Evolutionary conservation across 1,140 invertebrate species (phyloP).

Genomic region (Cydia pomonella): DNA sequence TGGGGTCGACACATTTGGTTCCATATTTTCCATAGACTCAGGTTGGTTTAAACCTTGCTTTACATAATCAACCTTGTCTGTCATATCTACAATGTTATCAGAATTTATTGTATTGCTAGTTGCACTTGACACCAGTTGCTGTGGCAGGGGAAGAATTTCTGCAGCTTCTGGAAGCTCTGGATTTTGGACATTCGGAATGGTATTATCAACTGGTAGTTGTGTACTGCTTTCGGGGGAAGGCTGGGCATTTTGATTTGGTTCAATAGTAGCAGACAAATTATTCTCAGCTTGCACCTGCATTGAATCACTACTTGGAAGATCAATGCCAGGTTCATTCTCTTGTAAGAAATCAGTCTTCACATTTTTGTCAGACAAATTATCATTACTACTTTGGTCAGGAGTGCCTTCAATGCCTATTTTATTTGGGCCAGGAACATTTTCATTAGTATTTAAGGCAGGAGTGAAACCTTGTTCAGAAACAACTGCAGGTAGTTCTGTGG

Average conservation of each 20-base stretch:
- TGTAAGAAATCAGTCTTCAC: constrained; percentile 1
- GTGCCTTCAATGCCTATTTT: constrained; percentile 2
- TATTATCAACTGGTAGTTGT: not conserved
- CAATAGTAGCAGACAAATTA: constrained; percentile 5
- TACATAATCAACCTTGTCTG: constrained; percentile 42
- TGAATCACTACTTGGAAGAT: not conserved
- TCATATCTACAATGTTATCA: constrained; percentile 40
- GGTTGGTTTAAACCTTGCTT: constrained; percentile 39
- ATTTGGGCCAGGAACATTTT: constrained; percentile 8
- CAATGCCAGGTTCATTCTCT: not conserved
- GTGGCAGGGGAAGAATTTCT: constrained; percentile 25
- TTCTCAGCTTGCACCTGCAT: not conserved
- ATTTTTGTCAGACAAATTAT: constrained; percentile 21
- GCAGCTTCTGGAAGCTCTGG: constrained; percentile 11
- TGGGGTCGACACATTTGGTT: constrained; percentile 46
- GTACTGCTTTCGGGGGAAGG: not conserved
- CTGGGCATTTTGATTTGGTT: constrained; percentile 34
- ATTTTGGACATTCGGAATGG: not conserved
- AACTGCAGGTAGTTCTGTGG: constrained; percentile 36
- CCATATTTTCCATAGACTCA: constrained; percentile 38
- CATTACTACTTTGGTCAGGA: constrained; percentile 27
- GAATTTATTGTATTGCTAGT: constrained; percentile 31
- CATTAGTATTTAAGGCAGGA: not conserved
- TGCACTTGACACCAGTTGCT: not conserved
- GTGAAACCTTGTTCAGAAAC: not conserved